Percentiles rank a stretch among this genome's conserved stretches.
phyloP scores from a whole-genome alignment of 2,888 invertebrate genomes.

The Netelia melanura region DNA sequence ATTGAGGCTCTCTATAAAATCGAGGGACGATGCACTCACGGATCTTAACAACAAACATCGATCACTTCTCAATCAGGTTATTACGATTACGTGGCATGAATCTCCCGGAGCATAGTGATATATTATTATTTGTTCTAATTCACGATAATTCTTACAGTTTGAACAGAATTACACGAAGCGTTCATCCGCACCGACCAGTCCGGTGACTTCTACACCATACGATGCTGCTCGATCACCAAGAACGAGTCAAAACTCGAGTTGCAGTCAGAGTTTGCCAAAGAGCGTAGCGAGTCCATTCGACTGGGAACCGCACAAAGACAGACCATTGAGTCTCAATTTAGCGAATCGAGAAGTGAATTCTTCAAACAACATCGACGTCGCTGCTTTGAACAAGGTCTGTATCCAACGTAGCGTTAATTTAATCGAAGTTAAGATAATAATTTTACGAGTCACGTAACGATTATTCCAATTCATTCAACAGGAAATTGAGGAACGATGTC shows the following conservation, averaged over 20 bases:
- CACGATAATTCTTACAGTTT: slow-evolving; percentile 73
- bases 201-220: slow-evolving; percentile 73
- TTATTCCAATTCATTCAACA: slow-evolving; percentile 56
- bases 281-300: slow-evolving; percentile 74
- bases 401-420: slow-evolving; percentile 1
- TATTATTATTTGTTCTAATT: slow-evolving; percentile 13
- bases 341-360: slow-evolving; percentile 47
- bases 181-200: slow-evolving; percentile 78
- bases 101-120: not conserved
- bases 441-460: too few relatives aligned
- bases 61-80: slow-evolving; percentile 80
- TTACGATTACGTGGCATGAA: slow-evolving; percentile 38
- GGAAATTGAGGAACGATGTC: slow-evolving; percentile 80
- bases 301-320: slow-evolving; percentile 77
- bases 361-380: slow-evolving; percentile 69
- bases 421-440: not conserved
- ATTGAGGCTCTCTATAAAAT: slow-evolving; percentile 83
- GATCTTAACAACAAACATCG: slow-evolving; percentile 85
- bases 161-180: slow-evolving; percentile 79
- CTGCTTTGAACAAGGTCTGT: slow-evolving; percentile 77
- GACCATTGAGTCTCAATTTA: slow-evolving; percentile 64
- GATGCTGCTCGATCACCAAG: slow-evolving; percentile 73
- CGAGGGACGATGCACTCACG: slow-evolving; percentile 84
- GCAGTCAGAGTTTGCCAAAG: slow-evolving; percentile 72
- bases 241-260: slow-evolving; percentile 72